Evolutionary conservation across 1,140 invertebrate genomes (phyloP), one percentile per base, ranked within the genome.

Genomic region (Cherax quadricarinatus): DNA sequence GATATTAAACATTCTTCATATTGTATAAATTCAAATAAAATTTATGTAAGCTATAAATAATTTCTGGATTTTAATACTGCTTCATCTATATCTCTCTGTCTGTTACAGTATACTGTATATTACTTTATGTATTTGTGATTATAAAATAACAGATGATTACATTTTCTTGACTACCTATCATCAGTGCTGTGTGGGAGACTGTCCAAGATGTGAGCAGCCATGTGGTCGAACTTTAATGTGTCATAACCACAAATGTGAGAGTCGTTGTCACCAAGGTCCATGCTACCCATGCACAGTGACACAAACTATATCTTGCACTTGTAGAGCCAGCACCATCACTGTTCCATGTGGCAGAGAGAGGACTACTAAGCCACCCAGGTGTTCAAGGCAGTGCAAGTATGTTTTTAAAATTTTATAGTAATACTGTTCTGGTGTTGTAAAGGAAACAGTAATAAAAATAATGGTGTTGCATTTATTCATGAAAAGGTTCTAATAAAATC

Each of bases 241-340:
- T 95, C 97, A 97, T 14, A 97, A 98, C 86, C 98, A 99, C 95
- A 98, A 98, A 95, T 99, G 98, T 95, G 95, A 96, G 14, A 97
- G 97, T 57, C 96, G 97, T 0, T 99, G 98, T 95, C 98, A 99
- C 94, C 96, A 96, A 93, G 98, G 98, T 0, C 97, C 97, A 0
- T 99, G 98, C 94, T 99, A 98, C 95, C 98, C 98, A 0, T 99
- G 98, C 94, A 96, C 96, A 5, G 94, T 97, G 88, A 97, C 97
- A 48, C 97, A 97, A 5, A 96, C 97, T 94, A 96, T 99, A 0
- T 96, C 96, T 30, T 99, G 98, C 94, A 96, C 96, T 73, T 99
- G 98, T 95, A 97, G 98, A 60, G 95, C 95, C 66, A 98, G 97
- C 51, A 96, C 96, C 85, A 96, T 98, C 41, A 97, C 96, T 21